A percentile compares a stretch with the other conserved stretches of the same genome.
These are phyloP conservation scores for Rachycentron canadum DNA, from an alignment of 2,797 vertebrate genomes.

Conservation along the genomic window DNA sequence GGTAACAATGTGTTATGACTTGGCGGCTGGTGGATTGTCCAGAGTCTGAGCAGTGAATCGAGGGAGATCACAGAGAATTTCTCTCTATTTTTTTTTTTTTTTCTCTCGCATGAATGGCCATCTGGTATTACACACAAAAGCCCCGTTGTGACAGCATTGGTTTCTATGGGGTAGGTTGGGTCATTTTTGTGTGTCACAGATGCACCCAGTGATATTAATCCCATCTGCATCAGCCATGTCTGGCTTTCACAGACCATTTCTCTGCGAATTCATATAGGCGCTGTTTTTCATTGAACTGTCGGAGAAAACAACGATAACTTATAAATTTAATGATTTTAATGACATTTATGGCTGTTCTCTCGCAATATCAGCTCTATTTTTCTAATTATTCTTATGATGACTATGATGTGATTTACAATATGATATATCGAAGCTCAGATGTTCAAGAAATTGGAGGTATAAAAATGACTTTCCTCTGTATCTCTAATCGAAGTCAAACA, in stretches of 20 bases:
- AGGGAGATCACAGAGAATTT: background rate
- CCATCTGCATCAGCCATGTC: slow-evolving; percentile 23
- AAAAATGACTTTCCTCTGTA: background rate
- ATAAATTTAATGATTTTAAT: background rate
- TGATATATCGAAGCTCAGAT: background rate
- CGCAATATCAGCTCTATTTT: background rate
- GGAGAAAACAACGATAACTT: background rate
- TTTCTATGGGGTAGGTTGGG: slow-evolving; percentile 16
- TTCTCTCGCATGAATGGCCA: slow-evolving; percentile 22
- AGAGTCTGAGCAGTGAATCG: slow-evolving; percentile 1
- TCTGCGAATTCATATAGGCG: background rate
- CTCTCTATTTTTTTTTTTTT: background rate
- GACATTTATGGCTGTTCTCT: background rate
- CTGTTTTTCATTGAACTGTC: slow-evolving; percentile 1
- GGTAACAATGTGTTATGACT: background rate
- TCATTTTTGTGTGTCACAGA: slow-evolving; percentile 52
- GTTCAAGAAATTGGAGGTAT: background rate
- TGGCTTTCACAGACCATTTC: slow-evolving; percentile 2
- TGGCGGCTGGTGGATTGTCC: background rate
- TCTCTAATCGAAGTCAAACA: background rate
- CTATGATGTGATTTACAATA: background rate
- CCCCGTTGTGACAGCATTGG: slow-evolving; percentile 24
- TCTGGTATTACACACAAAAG: slow-evolving; percentile 47
- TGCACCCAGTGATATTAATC: slow-evolving; percentile 44
- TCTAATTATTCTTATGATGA: background rate